These are phyloP conservation scores for Hyppa rectilinea DNA, from an alignment of 2,888 invertebrate species.

Conservation along the genomic window DNA sequence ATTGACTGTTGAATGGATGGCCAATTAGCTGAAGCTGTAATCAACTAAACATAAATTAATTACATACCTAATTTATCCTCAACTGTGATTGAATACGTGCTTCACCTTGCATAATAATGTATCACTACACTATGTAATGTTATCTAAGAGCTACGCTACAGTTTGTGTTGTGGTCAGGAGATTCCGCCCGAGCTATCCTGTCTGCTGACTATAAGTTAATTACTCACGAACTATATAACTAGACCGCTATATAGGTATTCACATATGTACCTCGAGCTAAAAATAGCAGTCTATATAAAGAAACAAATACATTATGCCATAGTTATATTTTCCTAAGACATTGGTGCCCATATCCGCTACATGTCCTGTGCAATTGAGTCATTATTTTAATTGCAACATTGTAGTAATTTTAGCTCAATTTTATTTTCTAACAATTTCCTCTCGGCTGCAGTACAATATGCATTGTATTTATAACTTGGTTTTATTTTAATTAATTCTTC, in stretches of 20 bases:
- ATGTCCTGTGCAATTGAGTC: slow-evolving; percentile 21
- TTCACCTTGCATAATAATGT: slow-evolving; percentile 32
- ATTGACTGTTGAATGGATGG: slow-evolving; percentile 4
- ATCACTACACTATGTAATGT: not conserved
- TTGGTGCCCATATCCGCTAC: slow-evolving; percentile 23
- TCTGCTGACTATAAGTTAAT: not conserved
- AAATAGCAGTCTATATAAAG: slow-evolving; percentile 27
- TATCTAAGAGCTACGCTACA: slow-evolving; percentile 26
- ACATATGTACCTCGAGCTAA: slow-evolving; percentile 15
- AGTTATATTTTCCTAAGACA: slow-evolving; percentile 24
- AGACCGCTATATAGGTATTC: not conserved
- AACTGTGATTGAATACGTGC: slow-evolving; percentile 30
- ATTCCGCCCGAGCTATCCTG: slow-evolving; percentile 12
- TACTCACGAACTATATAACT: slow-evolving; percentile 8
- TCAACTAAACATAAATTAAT: slow-evolving; percentile 32
- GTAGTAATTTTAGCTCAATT: slow-evolving; percentile 20
- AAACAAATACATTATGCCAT: not conserved
- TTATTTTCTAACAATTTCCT: slow-evolving; percentile 29
- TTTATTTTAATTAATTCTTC: slow-evolving; percentile 49
- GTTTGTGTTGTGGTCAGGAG: slow-evolving; percentile 32
- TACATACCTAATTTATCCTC: slow-evolving; percentile 36
- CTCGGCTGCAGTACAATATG: slow-evolving; percentile 2
- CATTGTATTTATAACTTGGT: slow-evolving; percentile 3
- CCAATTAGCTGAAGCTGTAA: not conserved
- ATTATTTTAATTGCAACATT: slow-evolving; percentile 19